phyloP scores from a whole-genome alignment of 2,888 invertebrate species.

The Thera obeliscata region DNA sequence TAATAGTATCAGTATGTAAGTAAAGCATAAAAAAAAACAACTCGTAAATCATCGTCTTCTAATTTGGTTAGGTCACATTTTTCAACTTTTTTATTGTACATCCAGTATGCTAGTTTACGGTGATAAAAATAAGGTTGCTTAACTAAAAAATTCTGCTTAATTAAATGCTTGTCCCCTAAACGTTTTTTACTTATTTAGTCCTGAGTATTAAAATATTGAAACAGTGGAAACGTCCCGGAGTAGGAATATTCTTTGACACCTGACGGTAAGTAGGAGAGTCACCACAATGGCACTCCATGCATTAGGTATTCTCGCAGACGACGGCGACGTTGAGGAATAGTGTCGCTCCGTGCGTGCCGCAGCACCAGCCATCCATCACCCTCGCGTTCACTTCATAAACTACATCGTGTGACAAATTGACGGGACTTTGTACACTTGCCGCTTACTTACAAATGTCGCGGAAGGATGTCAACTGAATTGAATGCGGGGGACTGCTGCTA shows the following conservation, averaged over 20 bases:
- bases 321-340: constrained; percentile 74
- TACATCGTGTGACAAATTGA: constrained; percentile 58
- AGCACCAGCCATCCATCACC: constrained; percentile 67
- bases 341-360: constrained; percentile 54
- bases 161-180: no score
- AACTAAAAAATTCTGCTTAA: no score
- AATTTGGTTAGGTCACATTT: no score
- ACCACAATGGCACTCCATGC: constrained; percentile 34
- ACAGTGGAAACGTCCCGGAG: constrained; percentile 2
- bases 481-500: no score
- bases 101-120: no score
- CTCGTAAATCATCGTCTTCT: no score
- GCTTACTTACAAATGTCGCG: constrained; percentile 33
- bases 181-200: no score
- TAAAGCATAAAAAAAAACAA: no score
- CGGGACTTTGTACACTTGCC: constrained; percentile 45
- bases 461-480: constrained; percentile 7
- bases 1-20: no score
- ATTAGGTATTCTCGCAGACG: constrained; percentile 63
- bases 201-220: background rate
- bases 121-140: no score
- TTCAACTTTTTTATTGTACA: no score
- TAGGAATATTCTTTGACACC: constrained; percentile 13
- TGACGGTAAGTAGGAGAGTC: constrained; percentile 27
- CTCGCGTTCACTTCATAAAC: constrained; percentile 63